Base-by-base conservation (phyloP, 2,797 vertebrate genomes). In the Gila robusta region DNA sequence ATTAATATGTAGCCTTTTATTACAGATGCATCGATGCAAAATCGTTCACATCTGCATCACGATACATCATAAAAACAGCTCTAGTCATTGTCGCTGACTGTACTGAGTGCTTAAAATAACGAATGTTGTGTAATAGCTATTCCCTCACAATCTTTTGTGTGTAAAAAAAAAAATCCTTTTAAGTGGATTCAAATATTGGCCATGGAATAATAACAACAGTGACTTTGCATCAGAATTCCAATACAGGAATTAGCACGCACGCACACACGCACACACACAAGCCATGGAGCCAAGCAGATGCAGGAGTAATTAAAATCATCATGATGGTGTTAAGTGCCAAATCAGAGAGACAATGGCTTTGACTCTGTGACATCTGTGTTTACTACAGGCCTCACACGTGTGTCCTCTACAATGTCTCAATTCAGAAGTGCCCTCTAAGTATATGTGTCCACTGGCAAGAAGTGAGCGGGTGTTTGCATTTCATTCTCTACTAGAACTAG, bases 271-370 rank as follows among this genome's bases (percentile, higher is more conserved):
- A 35, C 17, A 28, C 67, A 10, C 19, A 37, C 79, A 47, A 9
- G 71, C 1, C 32, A 44, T 49, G 28, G 47, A 71, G 69, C 69
- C 59, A 86, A 73, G 72, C 70, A 78, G 81, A 86, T 82, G 83
- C 37, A 9, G 32, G 73, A 71, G 54, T 87, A 89, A 90, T 89
- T 90, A 86, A 87, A 86, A 89, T 67, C 77, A 86, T 81, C 49
- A 12, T 62, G 39, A 73, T 81, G 49, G 41, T 59, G n/a, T 49
- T 32, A 79, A 76, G 54, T 79, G 44, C 79, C 79, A 79, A 49
- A 66, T 54, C 28, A 74, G 47, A 69, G 64, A 19, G 69, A 88
- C 85, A 79, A 64, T 79, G 39, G 56, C 37, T 81, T 52, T 76
- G 66, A 71, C 77, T 83, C 52, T 23, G 44, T 88, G 87, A 77